phyloP scores from a whole-genome alignment of 1,140 invertebrate genomes.

The Drosophila navojoa region DNA sequence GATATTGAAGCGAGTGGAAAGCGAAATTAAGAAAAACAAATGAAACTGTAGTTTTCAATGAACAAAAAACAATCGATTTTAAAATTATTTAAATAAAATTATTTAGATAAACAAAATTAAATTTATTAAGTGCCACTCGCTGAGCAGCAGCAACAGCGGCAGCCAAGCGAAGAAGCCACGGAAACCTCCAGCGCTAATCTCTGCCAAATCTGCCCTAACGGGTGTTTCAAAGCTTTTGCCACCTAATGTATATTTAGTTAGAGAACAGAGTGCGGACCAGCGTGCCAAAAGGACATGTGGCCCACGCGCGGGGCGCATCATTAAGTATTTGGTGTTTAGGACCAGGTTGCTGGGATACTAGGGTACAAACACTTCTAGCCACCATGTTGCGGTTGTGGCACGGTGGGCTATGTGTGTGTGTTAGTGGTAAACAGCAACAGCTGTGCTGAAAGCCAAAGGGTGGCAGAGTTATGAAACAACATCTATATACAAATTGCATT shows the following conservation, averaged over 20 bases:
- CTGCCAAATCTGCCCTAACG: conserved; percentile 42
- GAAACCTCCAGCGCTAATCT: conserved; percentile 56
- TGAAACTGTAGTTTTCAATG: background rate
- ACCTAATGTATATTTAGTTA: conserved; percentile 58
- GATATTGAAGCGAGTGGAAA: conserved; percentile 66
- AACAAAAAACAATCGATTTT: background rate
- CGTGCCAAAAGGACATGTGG: conserved; percentile 13
- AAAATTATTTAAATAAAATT: too few species aligned
- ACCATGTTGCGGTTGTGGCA: conserved; percentile 55
- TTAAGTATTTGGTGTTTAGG: conserved; percentile 31
- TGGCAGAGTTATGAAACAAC: conserved; percentile 13
- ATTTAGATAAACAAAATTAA: conserved; percentile 47
- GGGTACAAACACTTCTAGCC: conserved; percentile 13
- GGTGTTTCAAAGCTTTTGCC: conserved; percentile 43
- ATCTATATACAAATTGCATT: conserved; percentile 25
- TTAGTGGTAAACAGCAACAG: conserved; percentile 32
- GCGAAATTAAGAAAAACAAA: conserved; percentile 25
- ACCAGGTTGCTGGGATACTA: background rate
- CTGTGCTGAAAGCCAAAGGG: conserved; percentile 21
- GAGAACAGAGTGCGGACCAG: background rate
- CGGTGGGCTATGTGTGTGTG: conserved; percentile 29
- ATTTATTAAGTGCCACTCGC: conserved; percentile 63
- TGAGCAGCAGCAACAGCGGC: conserved; percentile 1
- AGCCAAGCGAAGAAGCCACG: conserved; percentile 44
- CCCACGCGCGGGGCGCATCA: conserved; percentile 22